Evolutionary conservation across 2,797 vertebrate genomes (phyloP).

Genomic region (Spheniscus humboldti): DNA sequence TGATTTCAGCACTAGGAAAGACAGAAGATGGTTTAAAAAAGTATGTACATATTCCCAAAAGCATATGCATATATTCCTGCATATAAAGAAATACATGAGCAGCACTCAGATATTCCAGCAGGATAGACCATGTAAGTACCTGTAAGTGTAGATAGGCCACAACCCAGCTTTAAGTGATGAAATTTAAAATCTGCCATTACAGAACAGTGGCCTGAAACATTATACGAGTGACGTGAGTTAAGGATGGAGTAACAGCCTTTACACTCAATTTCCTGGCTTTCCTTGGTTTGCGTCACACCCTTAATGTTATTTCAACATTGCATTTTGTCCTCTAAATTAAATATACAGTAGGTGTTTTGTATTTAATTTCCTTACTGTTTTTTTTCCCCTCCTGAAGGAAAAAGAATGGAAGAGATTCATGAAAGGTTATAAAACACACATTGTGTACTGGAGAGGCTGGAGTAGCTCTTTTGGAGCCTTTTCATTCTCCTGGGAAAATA

Average conservation of each 20-base stretch:
- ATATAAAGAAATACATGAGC: not conserved
- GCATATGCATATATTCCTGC: not conserved
- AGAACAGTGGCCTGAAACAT: not conserved
- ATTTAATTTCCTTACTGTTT: slow-evolving; percentile 67
- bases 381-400: slow-evolving; percentile 25
- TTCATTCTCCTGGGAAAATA: slow-evolving; percentile 71
- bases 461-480: slow-evolving; percentile 71
- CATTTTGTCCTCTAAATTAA: slow-evolving; percentile 71
- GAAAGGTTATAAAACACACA: slow-evolving; percentile 74
- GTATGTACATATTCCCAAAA: not conserved
- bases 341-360: slow-evolving; percentile 76
- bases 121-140: not conserved
- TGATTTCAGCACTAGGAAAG: not conserved
- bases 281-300: slow-evolving; percentile 51
- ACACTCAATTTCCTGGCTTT: slow-evolving; percentile 64
- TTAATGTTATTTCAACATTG: slow-evolving; percentile 70
- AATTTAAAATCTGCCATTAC: slow-evolving; percentile 31
- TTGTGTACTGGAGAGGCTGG: slow-evolving; percentile 63
- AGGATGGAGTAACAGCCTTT: slow-evolving; percentile 33
- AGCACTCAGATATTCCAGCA: not conserved
- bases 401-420: slow-evolving; percentile 62
- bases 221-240: not conserved
- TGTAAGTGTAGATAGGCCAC: not conserved
- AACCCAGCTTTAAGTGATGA: not conserved
- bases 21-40: not conserved